Evolutionary conservation across 1,140 invertebrate genomes (phyloP).

Genomic region (Adoxophyes honmai): DNA sequence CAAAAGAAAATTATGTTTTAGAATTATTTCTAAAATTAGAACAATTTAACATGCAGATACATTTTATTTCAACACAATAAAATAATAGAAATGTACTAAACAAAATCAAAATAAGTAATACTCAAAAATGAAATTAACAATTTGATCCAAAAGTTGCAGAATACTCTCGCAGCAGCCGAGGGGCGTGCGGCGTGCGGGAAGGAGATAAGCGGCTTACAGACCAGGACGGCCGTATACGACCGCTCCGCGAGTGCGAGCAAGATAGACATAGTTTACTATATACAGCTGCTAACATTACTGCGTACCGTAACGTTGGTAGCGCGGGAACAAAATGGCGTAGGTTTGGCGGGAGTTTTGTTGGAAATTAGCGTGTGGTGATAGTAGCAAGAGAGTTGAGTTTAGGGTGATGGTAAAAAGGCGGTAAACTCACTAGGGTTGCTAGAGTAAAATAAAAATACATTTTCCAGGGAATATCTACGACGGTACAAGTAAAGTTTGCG

Average conservation of each 20-base stretch:
- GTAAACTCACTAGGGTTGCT: constrained; percentile 31
- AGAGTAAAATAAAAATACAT: constrained; percentile 72
- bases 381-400: constrained; percentile 22
- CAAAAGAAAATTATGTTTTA: too few relatives aligned
- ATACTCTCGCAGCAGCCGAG: constrained; percentile 58
- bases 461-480: constrained; percentile 69
- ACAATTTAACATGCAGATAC: too few relatives aligned
- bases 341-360: background rate
- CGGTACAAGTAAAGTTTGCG: constrained; percentile 68
- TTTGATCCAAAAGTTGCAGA: constrained; percentile 42
- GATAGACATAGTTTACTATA: constrained; percentile 52
- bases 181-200: constrained; percentile 62
- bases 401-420: constrained; percentile 7
- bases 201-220: constrained; percentile 73
- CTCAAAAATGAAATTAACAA: constrained; percentile 13
- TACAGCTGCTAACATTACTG: constrained; percentile 63
- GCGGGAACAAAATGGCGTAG: background rate
- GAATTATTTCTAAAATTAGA: too few relatives aligned
- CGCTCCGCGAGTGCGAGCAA: constrained; percentile 25
- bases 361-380: constrained; percentile 19
- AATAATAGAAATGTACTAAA: too few relatives aligned
- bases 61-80: too few relatives aligned
- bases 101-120: too few relatives aligned
- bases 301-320: constrained; percentile 33
- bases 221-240: constrained; percentile 33